phyloP scores from a whole-genome alignment of 2,797 vertebrate species.

The Myotis daubentonii region DNA sequence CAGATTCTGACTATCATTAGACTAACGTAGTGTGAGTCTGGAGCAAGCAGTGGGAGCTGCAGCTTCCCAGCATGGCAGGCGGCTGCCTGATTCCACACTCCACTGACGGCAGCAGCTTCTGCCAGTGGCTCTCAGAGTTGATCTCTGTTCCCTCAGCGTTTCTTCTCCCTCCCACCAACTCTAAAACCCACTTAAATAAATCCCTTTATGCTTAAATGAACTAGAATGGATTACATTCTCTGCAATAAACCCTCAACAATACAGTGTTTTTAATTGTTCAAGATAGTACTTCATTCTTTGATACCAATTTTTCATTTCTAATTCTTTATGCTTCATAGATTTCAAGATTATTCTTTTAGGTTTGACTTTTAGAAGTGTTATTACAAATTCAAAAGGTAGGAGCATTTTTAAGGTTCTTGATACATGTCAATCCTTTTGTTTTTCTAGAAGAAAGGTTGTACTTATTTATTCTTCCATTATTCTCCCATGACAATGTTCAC shows the following conservation, averaged over 20 bases:
- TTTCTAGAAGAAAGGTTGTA: background rate
- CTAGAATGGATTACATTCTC: background rate
- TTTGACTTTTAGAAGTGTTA: conserved; percentile 24
- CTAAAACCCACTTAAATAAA: background rate
- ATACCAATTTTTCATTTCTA: background rate
- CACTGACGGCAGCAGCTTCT: background rate
- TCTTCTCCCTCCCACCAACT: background rate
- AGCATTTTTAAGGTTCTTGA: conserved; percentile 41
- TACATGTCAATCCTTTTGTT: conserved; percentile 41
- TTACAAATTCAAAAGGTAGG: conserved; percentile 23
- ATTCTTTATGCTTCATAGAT: background rate
- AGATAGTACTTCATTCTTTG: background rate
- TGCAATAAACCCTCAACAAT: background rate
- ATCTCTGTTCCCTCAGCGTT: background rate
- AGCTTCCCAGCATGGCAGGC: rapidly evolving
- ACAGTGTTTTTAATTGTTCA: background rate
- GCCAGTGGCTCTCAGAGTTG: background rate
- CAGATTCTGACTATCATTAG: background rate
- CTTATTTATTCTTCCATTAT: conserved; percentile 9
- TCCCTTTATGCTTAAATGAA: background rate
- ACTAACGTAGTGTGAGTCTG: background rate
- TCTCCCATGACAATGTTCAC: background rate
- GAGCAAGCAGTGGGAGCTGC: background rate
- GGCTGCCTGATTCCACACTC: background rate
- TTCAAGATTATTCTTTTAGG: background rate